These are phyloP conservation scores for Oryzias dopingdopingensis DNA, from an alignment of 2,797 vertebrate species.

Conservation along the genomic window DNA sequence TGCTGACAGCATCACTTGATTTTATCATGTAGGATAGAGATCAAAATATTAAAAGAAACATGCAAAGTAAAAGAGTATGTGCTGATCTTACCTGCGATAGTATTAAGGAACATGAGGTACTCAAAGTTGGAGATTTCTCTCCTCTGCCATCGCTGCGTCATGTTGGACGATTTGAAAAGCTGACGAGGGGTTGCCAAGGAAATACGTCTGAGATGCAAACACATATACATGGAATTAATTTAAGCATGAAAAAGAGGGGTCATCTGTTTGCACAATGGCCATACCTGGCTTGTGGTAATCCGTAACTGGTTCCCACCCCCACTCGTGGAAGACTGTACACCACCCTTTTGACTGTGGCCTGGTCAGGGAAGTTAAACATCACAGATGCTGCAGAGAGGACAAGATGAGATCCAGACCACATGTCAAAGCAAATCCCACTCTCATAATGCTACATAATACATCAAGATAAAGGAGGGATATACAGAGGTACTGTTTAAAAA, in stretches of 20 bases:
- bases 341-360: slow-evolving; percentile 95
- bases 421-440: neutral
- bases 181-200: slow-evolving; percentile 95
- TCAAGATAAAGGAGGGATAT: no score
- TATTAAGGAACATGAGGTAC: slow-evolving; percentile 99
- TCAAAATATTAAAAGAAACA: neutral
- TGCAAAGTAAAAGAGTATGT: neutral
- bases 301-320: slow-evolving; percentile 98
- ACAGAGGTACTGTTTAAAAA: no score
- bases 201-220: slow-evolving; percentile 83
- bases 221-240: slow-evolving; percentile 4
- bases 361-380: slow-evolving; percentile 99
- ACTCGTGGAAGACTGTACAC: slow-evolving; percentile 98
- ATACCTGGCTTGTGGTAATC: slow-evolving; percentile 97
- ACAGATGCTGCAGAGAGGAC: slow-evolving; percentile 85
- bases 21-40: neutral
- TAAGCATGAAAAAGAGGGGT: neutral
- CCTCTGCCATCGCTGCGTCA: slow-evolving; percentile 99
- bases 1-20: neutral
- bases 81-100: slow-evolving; percentile 89
- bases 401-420: slow-evolving; percentile 5
- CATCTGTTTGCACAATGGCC: neutral
- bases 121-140: slow-evolving; percentile 99
- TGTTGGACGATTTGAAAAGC: slow-evolving; percentile 99
- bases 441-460: no score